Base-by-base conservation (phyloP, 2,113 vertebrate species). In the Colinus virginianus region DNA sequence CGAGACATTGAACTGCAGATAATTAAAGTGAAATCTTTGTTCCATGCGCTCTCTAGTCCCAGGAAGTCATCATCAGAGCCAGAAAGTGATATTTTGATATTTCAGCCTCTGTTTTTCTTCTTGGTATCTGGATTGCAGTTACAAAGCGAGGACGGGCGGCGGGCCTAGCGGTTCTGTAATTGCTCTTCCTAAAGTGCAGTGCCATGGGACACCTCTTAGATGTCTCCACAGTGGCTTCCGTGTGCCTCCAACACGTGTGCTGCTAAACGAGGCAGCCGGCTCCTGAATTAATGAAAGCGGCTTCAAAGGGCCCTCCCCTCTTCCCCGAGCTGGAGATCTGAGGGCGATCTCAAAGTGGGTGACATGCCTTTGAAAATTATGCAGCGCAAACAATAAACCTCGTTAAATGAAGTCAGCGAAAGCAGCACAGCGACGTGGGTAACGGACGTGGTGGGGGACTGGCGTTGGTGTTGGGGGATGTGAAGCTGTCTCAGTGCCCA, bases 351-450 rank as follows among this genome's bases (percentile, higher is more conserved):
- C 78, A 61, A 84, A 97, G 91, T 88, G 93, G 96, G 94, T 97
- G 97, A 97, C 94, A 45, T 92, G 94, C 93, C 97, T 98, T 97
- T 97, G 97, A 97, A 97, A 97, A 96, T 96, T 77, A 94, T 96
- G 95, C 97, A 95, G 97, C 21, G 62, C 96, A 97, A 97, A 98
- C 97, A 98, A 97, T 97, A 97, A 97, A 96, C 93, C 96, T 97
- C 96, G 92, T 97, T 97, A 97, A 93, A 95, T 84, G 66, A 95
- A 98, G 96, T 86, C 94, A 82, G 95, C 59, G 38, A 90, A 96
- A 95, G 71, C 85, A 42, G 95, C 86, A 67, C 48, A 23, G 81
- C 55, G 88, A 20, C 1, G 18, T 21, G 75, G 77, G 51, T 78
- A 66, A 34, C 0, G 48, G 92, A 49, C 87, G 43, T 0, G 3